Conservation (phyloP, 2,797 vertebrate genomes). For the Neoniphon sammara region DNA sequence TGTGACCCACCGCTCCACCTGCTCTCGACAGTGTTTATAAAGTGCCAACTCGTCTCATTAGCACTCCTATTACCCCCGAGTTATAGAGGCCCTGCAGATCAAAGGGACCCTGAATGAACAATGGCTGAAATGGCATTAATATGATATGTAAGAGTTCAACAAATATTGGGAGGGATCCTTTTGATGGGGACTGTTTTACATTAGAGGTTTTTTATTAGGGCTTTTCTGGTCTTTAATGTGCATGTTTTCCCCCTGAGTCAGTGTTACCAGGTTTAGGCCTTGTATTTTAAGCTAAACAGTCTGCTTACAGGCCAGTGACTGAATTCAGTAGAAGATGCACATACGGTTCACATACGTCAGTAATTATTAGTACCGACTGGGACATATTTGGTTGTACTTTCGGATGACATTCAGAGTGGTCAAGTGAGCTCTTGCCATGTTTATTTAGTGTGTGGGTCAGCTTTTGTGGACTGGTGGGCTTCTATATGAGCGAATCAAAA, state of each 20-base stretch:
- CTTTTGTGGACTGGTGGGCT: neutral
- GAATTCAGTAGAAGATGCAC: conserved; percentile 57
- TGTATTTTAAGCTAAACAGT: conserved; percentile 28
- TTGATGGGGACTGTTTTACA: conserved; percentile 83
- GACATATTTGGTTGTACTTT: conserved; percentile 45
- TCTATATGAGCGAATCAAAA: conserved; percentile 51
- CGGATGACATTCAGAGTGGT: conserved; percentile 25
- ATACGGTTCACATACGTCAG: conserved; percentile 56
- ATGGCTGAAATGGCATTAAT: conserved; percentile 80
- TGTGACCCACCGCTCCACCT: conserved; percentile 73
- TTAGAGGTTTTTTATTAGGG: conserved; percentile 80
- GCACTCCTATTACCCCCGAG: conserved; percentile 69
- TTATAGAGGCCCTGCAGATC: conserved; percentile 73
- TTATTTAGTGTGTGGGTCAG: neutral
- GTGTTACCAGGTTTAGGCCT: conserved; percentile 76
- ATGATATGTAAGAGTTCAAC: conserved; percentile 82
- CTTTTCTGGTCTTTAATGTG: conserved; percentile 81
- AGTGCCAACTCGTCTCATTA: conserved; percentile 82
- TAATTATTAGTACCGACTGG: conserved; percentile 27
- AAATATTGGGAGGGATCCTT: conserved; percentile 76
- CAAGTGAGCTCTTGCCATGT: neutral
- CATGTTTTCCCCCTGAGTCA: conserved; percentile 81
- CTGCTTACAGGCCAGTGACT: conserved; percentile 44
- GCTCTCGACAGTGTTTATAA: conserved; percentile 79
- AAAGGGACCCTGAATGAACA: conserved; percentile 74